Base-by-base conservation (phyloP, 2,888 invertebrate species). In the Lobophora halterata region DNA sequence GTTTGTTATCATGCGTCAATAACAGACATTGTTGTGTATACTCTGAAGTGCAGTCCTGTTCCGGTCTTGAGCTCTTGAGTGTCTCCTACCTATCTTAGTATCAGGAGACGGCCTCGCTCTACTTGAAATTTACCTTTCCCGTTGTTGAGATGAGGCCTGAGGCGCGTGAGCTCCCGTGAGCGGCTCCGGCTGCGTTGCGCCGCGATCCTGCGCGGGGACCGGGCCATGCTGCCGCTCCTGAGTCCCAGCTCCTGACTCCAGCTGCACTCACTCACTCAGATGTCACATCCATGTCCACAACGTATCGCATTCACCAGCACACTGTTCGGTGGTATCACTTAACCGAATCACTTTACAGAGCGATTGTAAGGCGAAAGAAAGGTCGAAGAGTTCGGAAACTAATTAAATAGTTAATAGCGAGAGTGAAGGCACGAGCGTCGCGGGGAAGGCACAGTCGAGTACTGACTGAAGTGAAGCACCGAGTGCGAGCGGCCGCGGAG, bases 131-230 rank as follows among this genome's bases (percentile, higher is more conserved):
- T 52, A 83, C 85, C 83, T 85, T 86, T 87, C 26, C 68, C 77
- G 46, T 72, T 80, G 46, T 72, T 80, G 46, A 85, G 77, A 37
- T 86, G 85, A 2, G 75, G 78, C 46, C 70, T 61, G 21, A 87
- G 58, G 13, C 87, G 65, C 41, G 71, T 55, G 38, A 86, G 65
- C 54, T 86, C 87, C 27, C 79, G 55, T 36, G 81, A 79, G 8
- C 76, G 70, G 65, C 80, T 80, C 44, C 82, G 56, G 49, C 75
- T 73, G 45, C 81, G 58, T 35, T 75, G 76, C 7, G 77, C 74
- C 4, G 79, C 58, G 27, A 80, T 69, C 62, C 81, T 65, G 37
- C 83, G 65, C 46, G 86, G 85, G 9, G 87, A 86, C 14, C 86
- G 78, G 48, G 85, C 83, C 87, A 87, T 85, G 40, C 27, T 56